Evolutionary conservation across 2,113 vertebrate species (phyloP).

Genomic region (Balaeniceps rex): DNA sequence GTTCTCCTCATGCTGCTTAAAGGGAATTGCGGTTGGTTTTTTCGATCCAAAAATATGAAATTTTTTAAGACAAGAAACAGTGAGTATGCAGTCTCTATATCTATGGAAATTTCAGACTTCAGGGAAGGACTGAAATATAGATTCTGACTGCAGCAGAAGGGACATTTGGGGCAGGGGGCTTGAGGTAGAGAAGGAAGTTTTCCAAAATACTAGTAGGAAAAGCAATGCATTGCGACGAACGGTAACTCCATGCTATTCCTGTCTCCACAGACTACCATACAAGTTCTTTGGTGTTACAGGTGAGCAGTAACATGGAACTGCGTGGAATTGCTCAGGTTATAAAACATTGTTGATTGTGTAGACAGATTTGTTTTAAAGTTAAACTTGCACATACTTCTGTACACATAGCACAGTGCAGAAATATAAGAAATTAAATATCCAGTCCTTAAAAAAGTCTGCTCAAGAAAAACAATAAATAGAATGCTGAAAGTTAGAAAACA

Average conservation of each 20-base stretch:
- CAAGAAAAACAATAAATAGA: not conserved
- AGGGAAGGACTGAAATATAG: not conserved
- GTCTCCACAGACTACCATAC: accelerated
- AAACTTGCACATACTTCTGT: not conserved
- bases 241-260: not conserved
- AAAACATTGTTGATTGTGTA: not conserved
- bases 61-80: not conserved
- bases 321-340: not conserved
- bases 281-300: too few relatives aligned
- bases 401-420: not conserved
- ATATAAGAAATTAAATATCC: not conserved
- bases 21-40: not conserved
- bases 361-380: not conserved
- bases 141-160: not conserved
- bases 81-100: not conserved
- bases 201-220: not conserved
- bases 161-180: not conserved
- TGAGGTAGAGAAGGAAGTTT: not conserved
- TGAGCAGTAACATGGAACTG: not conserved
- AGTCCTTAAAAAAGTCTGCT: not conserved
- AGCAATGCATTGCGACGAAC: not conserved
- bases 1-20: not conserved
- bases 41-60: not conserved
- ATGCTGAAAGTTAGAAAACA: not conserved
- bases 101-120: not conserved